These are phyloP conservation scores for Cacajao melanocephalus DNA, from an alignment of 2,797 vertebrate species.

Conservation along the genomic window DNA sequence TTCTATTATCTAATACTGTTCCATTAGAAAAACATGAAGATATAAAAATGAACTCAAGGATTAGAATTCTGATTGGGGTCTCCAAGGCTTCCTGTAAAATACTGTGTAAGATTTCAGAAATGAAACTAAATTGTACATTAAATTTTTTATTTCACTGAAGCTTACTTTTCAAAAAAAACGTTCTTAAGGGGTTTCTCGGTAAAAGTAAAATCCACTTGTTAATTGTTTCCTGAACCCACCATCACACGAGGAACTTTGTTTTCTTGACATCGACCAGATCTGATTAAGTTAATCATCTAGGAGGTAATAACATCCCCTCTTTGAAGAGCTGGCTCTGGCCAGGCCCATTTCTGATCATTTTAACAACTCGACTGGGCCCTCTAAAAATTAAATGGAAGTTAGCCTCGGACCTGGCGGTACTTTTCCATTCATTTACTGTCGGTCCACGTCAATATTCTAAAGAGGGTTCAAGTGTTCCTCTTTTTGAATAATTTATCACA, in stretches of 20 bases:
- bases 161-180: background rate
- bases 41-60: background rate
- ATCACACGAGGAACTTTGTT: background rate
- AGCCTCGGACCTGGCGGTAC: background rate
- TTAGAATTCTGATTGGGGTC: background rate
- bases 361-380: background rate
- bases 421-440: background rate
- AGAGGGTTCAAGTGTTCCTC: background rate
- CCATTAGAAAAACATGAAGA: background rate
- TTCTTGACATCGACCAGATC: background rate
- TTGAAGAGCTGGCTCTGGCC: background rate
- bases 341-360: background rate
- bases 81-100: slow-evolving; percentile 33
- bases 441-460: background rate
- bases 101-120: background rate
- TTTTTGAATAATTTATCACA: slow-evolving; percentile 32
- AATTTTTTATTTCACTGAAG: background rate
- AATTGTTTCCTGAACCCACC: background rate
- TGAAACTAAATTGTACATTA: background rate
- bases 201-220: background rate
- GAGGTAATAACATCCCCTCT: background rate
- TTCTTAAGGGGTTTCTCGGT: background rate
- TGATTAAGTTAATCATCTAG: background rate
- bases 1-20: background rate
- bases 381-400: slow-evolving; percentile 23